phyloP scores from a whole-genome alignment of 1,140 invertebrate species.

The Ephestia elutella region DNA sequence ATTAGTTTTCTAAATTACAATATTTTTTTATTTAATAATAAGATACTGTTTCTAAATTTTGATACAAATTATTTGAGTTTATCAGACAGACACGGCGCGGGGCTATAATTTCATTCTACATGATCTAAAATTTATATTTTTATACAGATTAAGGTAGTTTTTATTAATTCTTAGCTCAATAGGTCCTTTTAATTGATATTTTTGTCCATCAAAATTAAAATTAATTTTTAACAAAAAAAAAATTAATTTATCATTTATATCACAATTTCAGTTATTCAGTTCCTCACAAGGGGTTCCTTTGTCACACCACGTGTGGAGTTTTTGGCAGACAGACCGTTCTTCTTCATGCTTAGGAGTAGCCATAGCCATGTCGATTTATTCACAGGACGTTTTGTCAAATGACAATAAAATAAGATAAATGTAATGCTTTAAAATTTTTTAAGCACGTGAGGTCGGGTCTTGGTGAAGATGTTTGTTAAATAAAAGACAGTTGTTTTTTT shows the following conservation, averaged over 20 bases:
- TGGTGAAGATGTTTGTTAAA: neutral
- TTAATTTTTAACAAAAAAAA: neutral
- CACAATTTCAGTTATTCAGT: conserved; percentile 18
- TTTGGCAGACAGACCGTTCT: conserved; percentile 29
- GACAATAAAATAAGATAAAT: conserved; percentile 2
- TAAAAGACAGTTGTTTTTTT: neutral
- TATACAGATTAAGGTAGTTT: no score
- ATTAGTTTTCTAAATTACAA: no score
- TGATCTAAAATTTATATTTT: no score
- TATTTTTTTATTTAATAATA: no score
- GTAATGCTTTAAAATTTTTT: conserved; percentile 1
- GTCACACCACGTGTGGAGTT: conserved; percentile 10
- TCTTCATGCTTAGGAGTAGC: conserved; percentile 11
- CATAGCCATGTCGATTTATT: conserved; percentile 4
- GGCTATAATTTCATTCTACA: no score
- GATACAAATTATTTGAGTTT: no score
- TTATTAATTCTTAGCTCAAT: no score
- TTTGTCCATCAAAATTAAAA: no score
- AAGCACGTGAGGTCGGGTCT: neutral
- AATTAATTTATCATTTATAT: neutral
- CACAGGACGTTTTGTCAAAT: neutral
- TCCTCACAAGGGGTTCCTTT: conserved; percentile 18
- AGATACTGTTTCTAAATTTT: no score
- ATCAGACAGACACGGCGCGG: no score
- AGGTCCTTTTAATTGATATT: no score